A percentile compares a stretch with the other conserved stretches of the same genome.
Conservation (phyloP, 2,797 vertebrate species). For the Schizopygopsis malacanthus region DNA sequence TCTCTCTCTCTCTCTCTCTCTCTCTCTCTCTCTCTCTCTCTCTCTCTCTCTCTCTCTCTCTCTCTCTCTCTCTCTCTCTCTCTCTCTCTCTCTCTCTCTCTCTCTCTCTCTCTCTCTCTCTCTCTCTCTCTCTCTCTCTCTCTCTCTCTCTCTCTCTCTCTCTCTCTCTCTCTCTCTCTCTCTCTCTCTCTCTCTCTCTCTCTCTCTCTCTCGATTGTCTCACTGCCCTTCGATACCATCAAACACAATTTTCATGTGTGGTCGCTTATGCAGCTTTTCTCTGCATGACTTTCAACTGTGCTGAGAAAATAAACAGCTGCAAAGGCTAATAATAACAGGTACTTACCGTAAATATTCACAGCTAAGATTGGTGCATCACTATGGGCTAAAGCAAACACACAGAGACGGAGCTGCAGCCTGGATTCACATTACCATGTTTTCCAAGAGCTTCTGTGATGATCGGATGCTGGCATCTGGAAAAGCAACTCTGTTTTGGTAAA, state of each 20-base stretch:
- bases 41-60: neutral
- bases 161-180: neutral
- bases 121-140: conserved; percentile 22
- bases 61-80: conserved; percentile 19
- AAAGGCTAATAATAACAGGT: conserved; percentile 77
- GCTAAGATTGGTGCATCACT: conserved; percentile 73
- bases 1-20: neutral
- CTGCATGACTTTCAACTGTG: conserved; percentile 68
- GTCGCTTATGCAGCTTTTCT: conserved; percentile 61
- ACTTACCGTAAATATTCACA: conserved; percentile 77
- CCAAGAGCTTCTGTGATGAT: conserved; percentile 63
- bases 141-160: neutral
- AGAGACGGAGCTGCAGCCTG: conserved; percentile 63
- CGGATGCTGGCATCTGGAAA: conserved; percentile 55
- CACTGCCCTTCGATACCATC: conserved; percentile 35
- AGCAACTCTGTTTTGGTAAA: conserved; percentile 17
- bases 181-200: conserved; percentile 33
- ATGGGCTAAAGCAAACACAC: conserved; percentile 71
- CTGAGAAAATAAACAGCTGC: conserved; percentile 72
- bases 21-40: conserved; percentile 24
- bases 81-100: conserved; percentile 2
- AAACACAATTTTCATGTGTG: conserved; percentile 68
- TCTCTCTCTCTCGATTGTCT: neutral
- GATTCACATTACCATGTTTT: conserved; percentile 64
- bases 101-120: neutral